These are phyloP conservation scores for Andrena chrysosceles DNA, from an alignment of 2,888 invertebrate genomes.

Conservation along the genomic window DNA sequence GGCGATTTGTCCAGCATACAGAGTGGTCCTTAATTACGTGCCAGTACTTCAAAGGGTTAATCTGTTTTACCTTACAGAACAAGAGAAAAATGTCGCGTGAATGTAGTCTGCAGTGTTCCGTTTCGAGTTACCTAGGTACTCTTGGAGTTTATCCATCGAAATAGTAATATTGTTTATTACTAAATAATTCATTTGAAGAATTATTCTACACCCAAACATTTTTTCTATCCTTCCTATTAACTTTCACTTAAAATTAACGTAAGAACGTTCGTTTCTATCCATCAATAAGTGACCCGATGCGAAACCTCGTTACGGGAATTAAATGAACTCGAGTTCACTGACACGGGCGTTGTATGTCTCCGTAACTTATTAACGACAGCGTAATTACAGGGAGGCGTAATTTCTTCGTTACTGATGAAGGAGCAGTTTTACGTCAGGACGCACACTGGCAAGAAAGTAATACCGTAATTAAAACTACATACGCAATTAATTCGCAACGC, in stretches of 20 bases:
- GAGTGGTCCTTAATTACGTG: background rate
- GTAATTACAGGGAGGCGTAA: slow-evolving; percentile 39
- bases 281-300: background rate
- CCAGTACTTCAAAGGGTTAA: slow-evolving; percentile 1
- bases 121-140: background rate
- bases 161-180: no score
- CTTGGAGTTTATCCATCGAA: no score
- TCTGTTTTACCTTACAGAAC: background rate
- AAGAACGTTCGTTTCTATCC: background rate
- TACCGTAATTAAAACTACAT: slow-evolving; percentile 36
- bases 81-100: background rate
- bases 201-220: background rate
- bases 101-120: background rate
- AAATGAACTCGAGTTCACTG: slow-evolving; percentile 16
- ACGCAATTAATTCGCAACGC: slow-evolving; percentile 18
- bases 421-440: slow-evolving; percentile 22
- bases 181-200: no score
- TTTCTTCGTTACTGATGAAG: slow-evolving; percentile 31
- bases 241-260: background rate
- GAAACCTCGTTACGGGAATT: slow-evolving; percentile 9
- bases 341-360: background rate
- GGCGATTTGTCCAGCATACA: background rate
- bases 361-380: slow-evolving; percentile 44
- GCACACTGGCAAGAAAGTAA: slow-evolving; percentile 24
- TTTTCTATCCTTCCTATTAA: background rate